Conservation (phyloP, 1,140 invertebrate species). For the Artemia franciscana region DNA sequence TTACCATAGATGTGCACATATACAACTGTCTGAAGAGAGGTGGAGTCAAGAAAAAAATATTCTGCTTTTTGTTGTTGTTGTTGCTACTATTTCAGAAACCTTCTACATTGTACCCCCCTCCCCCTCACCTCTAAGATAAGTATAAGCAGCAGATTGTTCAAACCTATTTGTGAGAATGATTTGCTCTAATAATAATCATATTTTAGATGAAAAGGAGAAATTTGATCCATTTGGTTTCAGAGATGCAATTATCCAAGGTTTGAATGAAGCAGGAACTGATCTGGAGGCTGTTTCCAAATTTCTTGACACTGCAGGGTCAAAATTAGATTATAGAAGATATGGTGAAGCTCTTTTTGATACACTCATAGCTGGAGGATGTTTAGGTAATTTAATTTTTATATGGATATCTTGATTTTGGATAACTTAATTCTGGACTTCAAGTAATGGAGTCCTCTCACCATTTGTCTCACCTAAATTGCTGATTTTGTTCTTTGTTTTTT, state of each 20-base stretch:
- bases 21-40: too few relatives aligned
- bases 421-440: too few relatives aligned
- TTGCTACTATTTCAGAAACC: background rate
- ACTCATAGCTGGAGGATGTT: slow-evolving; percentile 79
- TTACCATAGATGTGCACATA: too few relatives aligned
- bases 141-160: background rate
- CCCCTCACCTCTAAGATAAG: background rate
- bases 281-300: slow-evolving; percentile 79
- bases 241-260: slow-evolving; percentile 75
- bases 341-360: slow-evolving; percentile 93
- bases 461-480: too few relatives aligned
- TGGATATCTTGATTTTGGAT: too few relatives aligned
- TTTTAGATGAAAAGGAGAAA: slow-evolving; percentile 94
- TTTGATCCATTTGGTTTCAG: slow-evolving; percentile 93
- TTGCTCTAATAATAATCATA: background rate
- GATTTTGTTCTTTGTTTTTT: too few relatives aligned
- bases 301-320: slow-evolving; percentile 76
- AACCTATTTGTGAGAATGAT: slow-evolving; percentile 3
- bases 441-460: too few relatives aligned
- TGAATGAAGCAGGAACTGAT: slow-evolving; percentile 74
- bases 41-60: too few relatives aligned
- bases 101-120: background rate
- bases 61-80: background rate
- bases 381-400: slow-evolving; percentile 25
- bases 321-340: slow-evolving; percentile 89